Evolutionary conservation across 2,797 vertebrate species (phyloP), one percentile per base, ranked within the genome.

Genomic region (Iguana delicatissima): DNA sequence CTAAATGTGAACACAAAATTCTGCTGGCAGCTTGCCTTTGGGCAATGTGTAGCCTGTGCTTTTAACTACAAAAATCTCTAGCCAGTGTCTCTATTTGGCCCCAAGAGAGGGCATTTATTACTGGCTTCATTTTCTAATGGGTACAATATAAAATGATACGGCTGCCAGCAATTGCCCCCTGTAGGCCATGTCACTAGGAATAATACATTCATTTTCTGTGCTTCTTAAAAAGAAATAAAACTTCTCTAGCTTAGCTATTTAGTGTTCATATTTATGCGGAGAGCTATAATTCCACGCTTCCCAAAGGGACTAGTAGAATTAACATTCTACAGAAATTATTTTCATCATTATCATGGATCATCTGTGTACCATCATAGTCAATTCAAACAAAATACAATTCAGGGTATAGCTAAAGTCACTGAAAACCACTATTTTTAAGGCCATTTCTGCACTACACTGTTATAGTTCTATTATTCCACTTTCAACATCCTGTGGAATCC

Each of bases 31-130:
- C 12, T 6, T 92, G 46, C 3, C 35, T 94, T 24, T 0, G 29
- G 35, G 38, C 90, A 80, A 52, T 59, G 0, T 73, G 8, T 80
- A 38, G 84, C 67, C 86, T 59, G 42, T 67, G 59, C 32, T 90
- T 89, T 90, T 89, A 94, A 88, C 67, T 64, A n/a, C 3, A 83
- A 86, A 79, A 8, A 67, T 69, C 35, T 77, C 22, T 42, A 87
- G 81, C 6, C 1, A 83, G 1, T 72, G 13, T 83, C 87, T 82
- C 9, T 89, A 73, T 46, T 69, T 29, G 6, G 6, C 82, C 0
- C 9, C 81, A 64, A 1, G 13, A 74, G 87, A 80, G 20, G 46
- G 10, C 38, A 87, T 92, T 82, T 86, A 86, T 38, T 87, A 84
- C 1, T 80, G 59, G 0, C n/a, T 69, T 9, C 79, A 79, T 46